phyloP scores from a whole-genome alignment of 1,140 invertebrate genomes.

The Pseudomyrmex dendroicus region DNA sequence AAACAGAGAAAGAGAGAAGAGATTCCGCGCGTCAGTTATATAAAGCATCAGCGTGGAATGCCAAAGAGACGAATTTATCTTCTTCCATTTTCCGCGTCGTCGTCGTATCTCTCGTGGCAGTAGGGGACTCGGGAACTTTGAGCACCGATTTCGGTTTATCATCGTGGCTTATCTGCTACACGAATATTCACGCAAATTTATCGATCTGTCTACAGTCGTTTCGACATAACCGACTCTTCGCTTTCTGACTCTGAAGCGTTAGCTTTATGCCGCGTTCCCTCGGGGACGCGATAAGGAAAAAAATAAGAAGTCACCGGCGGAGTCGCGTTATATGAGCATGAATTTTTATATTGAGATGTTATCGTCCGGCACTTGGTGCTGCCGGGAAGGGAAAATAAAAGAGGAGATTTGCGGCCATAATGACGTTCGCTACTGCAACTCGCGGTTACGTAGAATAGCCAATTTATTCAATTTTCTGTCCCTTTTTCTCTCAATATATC shows the following conservation, averaged over 20 bases:
- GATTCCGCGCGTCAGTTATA: constrained; percentile 34
- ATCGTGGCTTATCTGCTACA: constrained; percentile 71
- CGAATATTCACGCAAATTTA: constrained; percentile 83
- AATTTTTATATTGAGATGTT: constrained; percentile 84
- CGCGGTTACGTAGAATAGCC: constrained; percentile 26
- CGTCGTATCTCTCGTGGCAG: constrained; percentile 59
- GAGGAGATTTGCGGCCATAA: constrained; percentile 62
- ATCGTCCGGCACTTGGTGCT: constrained; percentile 69
- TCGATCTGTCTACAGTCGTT: constrained; percentile 78
- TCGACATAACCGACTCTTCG: constrained; percentile 47
- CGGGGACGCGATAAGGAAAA: constrained; percentile 79
- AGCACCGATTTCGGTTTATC: constrained; percentile 72
- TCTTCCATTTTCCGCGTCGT: constrained; percentile 61
- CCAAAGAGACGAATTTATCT: constrained; percentile 68
- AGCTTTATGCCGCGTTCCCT: constrained; percentile 78
- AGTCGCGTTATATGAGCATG: constrained; percentile 77
- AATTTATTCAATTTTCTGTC: constrained; percentile 40
- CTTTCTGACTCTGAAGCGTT: constrained; percentile 68
- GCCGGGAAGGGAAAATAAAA: constrained; percentile 64
- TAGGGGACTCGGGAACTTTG: constrained; percentile 59
- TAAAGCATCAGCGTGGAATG: constrained; percentile 60
- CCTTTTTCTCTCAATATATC: neutral
- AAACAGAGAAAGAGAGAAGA: neutral
- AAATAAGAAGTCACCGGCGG: constrained; percentile 75
- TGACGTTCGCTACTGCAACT: constrained; percentile 55